Percentiles rank a stretch among this genome's conserved stretches.
Conservation (phyloP, 2,113 vertebrate genomes). For the Muntiacus muntjak region DNA sequence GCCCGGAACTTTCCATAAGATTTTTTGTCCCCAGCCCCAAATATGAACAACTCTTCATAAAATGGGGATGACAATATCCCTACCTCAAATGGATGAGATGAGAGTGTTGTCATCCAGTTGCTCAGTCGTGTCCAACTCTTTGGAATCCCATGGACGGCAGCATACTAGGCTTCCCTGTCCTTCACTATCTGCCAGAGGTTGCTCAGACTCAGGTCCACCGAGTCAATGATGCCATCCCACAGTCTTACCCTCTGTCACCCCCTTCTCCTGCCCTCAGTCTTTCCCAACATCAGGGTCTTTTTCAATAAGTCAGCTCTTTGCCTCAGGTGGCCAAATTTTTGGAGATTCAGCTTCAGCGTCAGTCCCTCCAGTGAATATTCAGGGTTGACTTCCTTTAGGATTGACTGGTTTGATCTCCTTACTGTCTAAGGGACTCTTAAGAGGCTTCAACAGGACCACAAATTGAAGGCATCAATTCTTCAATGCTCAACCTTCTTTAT, state of each 20-base stretch:
- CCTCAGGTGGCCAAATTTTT: not conserved
- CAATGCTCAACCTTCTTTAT: not conserved
- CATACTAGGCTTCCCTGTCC: not conserved
- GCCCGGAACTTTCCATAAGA: not conserved
- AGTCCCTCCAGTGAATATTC: not conserved
- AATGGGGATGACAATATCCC: not conserved
- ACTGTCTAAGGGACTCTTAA: not conserved
- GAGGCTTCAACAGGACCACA: not conserved
- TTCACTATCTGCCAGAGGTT: not conserved
- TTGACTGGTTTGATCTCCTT: not conserved
- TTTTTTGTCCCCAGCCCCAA: not conserved
- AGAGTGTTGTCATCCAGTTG: not conserved
- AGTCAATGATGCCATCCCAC: not conserved
- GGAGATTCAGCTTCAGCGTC: not conserved
- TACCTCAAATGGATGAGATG: not conserved
- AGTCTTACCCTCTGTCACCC: accelerated
- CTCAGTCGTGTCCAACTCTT: not conserved
- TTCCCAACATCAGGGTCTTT: not conserved
- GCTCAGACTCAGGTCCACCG: not conserved
- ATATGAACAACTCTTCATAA: not conserved
- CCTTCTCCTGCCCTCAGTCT: not conserved
- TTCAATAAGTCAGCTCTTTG: not conserved
- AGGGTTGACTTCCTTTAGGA: not conserved
- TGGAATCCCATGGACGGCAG: not conserved
- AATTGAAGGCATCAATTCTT: not conserved